Percentiles rank a stretch among this genome's conserved stretches.
phyloP scores from a whole-genome alignment of 1,140 invertebrate genomes.

The Macrocentrus cingulum region DNA sequence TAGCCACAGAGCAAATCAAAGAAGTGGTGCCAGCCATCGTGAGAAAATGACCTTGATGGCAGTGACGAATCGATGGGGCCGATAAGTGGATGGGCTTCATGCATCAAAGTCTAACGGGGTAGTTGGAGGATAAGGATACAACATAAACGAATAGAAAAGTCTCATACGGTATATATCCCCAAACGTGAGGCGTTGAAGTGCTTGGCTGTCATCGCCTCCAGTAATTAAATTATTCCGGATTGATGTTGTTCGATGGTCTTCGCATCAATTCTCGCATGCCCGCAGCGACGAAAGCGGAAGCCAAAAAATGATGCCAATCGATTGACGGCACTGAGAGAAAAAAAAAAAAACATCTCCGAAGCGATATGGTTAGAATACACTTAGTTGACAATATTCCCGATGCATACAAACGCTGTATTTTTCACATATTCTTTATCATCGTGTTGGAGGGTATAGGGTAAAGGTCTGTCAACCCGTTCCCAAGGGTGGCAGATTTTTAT shows the following conservation, averaged over 20 bases:
- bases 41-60: neutral
- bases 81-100: constrained; percentile 8
- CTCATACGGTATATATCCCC: neutral
- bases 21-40: neutral
- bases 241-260: constrained; percentile 32
- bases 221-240: constrained; percentile 31
- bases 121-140: neutral
- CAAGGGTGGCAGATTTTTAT: too few relatives aligned
- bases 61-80: constrained; percentile 1
- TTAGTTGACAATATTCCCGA: constrained; percentile 2
- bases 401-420: constrained; percentile 6
- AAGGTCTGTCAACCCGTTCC: too few relatives aligned
- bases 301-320: constrained; percentile 25
- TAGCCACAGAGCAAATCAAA: neutral
- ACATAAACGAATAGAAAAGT: constrained; percentile 4
- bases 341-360: too few relatives aligned
- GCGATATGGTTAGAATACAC: constrained; percentile 1
- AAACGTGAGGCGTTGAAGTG: constrained; percentile 1
- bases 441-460: too few relatives aligned
- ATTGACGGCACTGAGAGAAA: neutral
- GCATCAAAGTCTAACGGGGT: constrained; percentile 1
- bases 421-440: neutral
- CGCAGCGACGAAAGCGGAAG: constrained; percentile 27
- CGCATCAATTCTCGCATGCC: constrained; percentile 33
- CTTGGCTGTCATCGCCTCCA: constrained; percentile 8